Evolutionary conservation across 2,113 vertebrate genomes (phyloP), one percentile per base, ranked within the genome.

Genomic region (Scortum barcoo): DNA sequence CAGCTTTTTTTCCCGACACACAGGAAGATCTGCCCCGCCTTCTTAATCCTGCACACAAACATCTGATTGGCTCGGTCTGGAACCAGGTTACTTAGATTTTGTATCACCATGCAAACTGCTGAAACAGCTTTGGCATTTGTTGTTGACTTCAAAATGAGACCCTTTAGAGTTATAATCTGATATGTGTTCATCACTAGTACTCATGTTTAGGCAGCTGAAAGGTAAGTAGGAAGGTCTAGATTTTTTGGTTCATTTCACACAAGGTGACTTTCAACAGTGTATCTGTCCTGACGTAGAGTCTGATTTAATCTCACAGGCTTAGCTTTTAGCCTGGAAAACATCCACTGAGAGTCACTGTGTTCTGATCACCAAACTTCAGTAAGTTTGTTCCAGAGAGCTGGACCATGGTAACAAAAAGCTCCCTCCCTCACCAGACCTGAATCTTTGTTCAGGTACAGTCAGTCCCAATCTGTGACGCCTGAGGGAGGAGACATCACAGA

Each of bases 251-350:
- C 22, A 30, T 71, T 14, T 72, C 4, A 56, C 50, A 38, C 50
- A 36, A 10, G 7, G n/a, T n/a, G n/a, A n/a, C n/a, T n/a, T n/a
- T n/a, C n/a, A n/a, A n/a, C n/a, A n/a, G n/a, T n/a, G n/a, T 26
- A 3, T 33, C 48, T 44, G 3, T 71, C 46, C 36, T 63, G 26
- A 26, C 26, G n/a, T n/a, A n/a, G n/a, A 80, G 30, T 19, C 36
- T 20, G 57, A 63, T 9, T 13, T 63, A 53, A 63, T 71, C 57
- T 54, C 33, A 61, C 8, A n/a, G 62, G 46, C 24, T 71, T 44
- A 42, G 33, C 42, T 72, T 36, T 67, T n/a, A 33, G n/a, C 19
- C 20, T 42, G 46, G 12, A 53, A 70, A 76, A 67, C 26, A 67
- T 46, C 26, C 24, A 76, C 48, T 17, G 36, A 22, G 17, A 65